phyloP scores from a whole-genome alignment of 2,888 invertebrate genomes.

The Drosophila yooni region DNA sequence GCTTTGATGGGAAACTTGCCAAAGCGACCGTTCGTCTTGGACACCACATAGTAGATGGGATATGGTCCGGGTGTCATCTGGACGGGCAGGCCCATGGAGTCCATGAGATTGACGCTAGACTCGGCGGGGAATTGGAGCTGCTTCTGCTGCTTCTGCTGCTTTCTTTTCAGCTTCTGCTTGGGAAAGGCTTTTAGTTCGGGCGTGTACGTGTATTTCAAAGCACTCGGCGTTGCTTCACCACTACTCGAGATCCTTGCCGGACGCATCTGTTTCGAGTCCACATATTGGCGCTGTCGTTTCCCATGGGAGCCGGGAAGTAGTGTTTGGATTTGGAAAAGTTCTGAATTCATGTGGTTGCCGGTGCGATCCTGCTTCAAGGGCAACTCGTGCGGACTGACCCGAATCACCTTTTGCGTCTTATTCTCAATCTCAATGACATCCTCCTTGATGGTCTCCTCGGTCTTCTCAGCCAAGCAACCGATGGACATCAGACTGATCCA shows the following conservation, averaged over 20 bases:
- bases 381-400: conserved; percentile 79
- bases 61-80: conserved; percentile 82
- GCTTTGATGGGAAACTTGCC: conserved; percentile 83
- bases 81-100: conserved; percentile 65
- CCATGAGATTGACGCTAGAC: conserved; percentile 41
- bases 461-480: conserved; percentile 15
- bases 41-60: conserved; percentile 81
- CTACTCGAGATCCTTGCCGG: conserved; percentile 24
- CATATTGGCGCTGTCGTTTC: conserved; percentile 53
- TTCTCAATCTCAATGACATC: conserved; percentile 81
- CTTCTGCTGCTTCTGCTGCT: conserved; percentile 78
- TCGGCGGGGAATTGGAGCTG: conserved; percentile 76
- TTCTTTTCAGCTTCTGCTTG: conserved; percentile 64
- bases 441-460: conserved; percentile 69
- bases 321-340: conserved; percentile 79
- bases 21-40: conserved; percentile 83
- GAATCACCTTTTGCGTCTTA: conserved; percentile 80
- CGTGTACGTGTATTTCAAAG: conserved; percentile 59
- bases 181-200: conserved; percentile 70
- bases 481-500: conserved; percentile 14
- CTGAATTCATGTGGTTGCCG: conserved; percentile 72
- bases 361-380: conserved; percentile 67
- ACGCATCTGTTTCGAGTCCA: conserved; percentile 74
- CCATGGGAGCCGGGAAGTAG: conserved; percentile 57
- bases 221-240: conserved; percentile 63